A percentile compares a stretch with the other conserved stretches of the same genome.
Evolutionary conservation across 2,797 vertebrate species (phyloP).

Genomic region (Acanthurus tractus): DNA sequence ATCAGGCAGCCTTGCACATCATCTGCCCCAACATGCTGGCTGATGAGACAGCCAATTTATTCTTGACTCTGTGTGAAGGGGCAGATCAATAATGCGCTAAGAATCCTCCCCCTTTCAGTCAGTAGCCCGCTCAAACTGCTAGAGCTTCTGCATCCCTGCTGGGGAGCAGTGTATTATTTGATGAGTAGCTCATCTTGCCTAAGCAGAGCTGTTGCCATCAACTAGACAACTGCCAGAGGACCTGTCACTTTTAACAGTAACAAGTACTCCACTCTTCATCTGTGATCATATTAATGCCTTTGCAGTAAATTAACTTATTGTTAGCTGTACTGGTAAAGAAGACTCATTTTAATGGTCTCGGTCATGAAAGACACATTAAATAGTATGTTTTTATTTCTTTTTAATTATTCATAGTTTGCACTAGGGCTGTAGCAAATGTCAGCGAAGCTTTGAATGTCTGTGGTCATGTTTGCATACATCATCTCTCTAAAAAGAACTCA

Average conservation of each 20-base stretch:
- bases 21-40: slow-evolving; percentile 57
- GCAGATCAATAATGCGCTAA: slow-evolving; percentile 66
- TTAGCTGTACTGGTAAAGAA: background rate
- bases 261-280: slow-evolving; percentile 19
- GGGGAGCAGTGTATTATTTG: slow-evolving; percentile 39
- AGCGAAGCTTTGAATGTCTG: too few relatives aligned
- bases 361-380: too few relatives aligned
- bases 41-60: slow-evolving; percentile 53
- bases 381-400: too few relatives aligned
- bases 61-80: slow-evolving; percentile 49
- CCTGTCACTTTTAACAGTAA: slow-evolving; percentile 22
- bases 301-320: background rate
- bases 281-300: background rate
- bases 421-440: too few relatives aligned
- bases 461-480: too few relatives aligned
- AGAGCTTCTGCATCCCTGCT: slow-evolving; percentile 28
- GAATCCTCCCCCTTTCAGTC: slow-evolving; percentile 45
- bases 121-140: slow-evolving; percentile 14
- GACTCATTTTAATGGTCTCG: too few relatives aligned
- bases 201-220: slow-evolving; percentile 35
- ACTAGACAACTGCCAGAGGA: slow-evolving; percentile 41
- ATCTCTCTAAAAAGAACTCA: too few relatives aligned
- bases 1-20: slow-evolving; percentile 50
- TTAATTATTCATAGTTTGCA: too few relatives aligned
- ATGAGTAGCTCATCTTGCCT: slow-evolving; percentile 34